Evolutionary conservation across 1,140 invertebrate species (phyloP).

Genomic region (Drosophila bocki): DNA sequence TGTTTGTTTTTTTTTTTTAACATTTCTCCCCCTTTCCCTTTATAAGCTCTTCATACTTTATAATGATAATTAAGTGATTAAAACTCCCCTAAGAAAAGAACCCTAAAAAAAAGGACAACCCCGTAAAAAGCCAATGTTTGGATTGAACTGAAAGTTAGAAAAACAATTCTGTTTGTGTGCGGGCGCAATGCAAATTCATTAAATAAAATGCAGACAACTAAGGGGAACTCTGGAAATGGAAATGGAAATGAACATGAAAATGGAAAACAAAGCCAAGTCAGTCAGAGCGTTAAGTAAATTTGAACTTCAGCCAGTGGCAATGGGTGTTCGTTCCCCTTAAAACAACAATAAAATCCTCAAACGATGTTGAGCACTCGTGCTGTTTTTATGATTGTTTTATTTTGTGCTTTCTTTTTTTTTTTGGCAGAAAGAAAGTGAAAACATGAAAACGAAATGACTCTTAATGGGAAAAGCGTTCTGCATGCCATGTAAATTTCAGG

Average conservation of each 20-base stretch:
- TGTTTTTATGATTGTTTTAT: slow-evolving; percentile 35
- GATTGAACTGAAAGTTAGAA: slow-evolving; percentile 28
- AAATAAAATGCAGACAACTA: slow-evolving; percentile 46
- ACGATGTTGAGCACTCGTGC: slow-evolving; percentile 20
- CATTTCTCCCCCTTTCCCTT: neutral
- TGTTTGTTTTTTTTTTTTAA: neutral
- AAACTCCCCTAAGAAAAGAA: neutral
- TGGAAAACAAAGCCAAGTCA: slow-evolving; percentile 38
- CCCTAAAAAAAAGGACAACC: neutral
- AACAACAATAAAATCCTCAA: slow-evolving; percentile 41
- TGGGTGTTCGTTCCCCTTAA: slow-evolving; percentile 18
- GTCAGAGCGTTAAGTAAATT: slow-evolving; percentile 43
- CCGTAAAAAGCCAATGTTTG: slow-evolving; percentile 16
- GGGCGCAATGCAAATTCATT: slow-evolving; percentile 45
- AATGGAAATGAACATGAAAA: slow-evolving; percentile 19
- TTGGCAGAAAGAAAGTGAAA: slow-evolving; percentile 17
- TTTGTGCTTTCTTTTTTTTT: neutral
- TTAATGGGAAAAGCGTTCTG: slow-evolving; percentile 40
- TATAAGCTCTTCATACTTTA: neutral
- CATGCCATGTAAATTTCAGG: slow-evolving; percentile 28
- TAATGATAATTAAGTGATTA: slow-evolving; percentile 21
- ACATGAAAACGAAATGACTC: slow-evolving; percentile 30
- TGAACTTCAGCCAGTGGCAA: slow-evolving; percentile 34
- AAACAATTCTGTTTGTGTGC: slow-evolving; percentile 21
- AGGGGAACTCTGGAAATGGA: slow-evolving; percentile 1